Percentiles rank a stretch among this genome's conserved stretches.
Conservation (phyloP, 2,888 invertebrate species). For the Epinotia bilunana region DNA sequence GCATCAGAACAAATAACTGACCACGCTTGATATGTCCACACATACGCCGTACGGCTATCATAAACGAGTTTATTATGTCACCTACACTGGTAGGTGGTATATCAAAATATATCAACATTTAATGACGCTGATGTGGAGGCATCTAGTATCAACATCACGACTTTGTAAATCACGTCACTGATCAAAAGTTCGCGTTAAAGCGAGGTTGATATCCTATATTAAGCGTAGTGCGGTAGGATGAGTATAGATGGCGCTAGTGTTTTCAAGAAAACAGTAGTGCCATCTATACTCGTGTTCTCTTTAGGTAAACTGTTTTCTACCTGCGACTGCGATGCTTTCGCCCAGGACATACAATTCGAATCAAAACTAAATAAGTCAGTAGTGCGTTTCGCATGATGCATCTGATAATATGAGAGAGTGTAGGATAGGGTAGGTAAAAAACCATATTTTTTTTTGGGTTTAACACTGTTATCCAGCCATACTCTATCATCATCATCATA, state of each 20-base stretch:
- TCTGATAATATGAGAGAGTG: too few relatives aligned
- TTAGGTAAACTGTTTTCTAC: not conserved
- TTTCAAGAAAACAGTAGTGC: not conserved
- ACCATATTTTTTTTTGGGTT: too few relatives aligned
- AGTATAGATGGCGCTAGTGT: constrained; percentile 16
- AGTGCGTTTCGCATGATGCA: not conserved
- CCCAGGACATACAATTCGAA: not conserved
- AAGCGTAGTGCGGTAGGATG: not conserved
- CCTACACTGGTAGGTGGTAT: not conserved
- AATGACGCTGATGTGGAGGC: not conserved
- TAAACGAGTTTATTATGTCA: constrained; percentile 12
- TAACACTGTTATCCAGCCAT: too few relatives aligned
- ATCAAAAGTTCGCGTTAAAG: not conserved
- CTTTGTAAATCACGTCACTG: not conserved
- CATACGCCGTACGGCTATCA: not conserved
- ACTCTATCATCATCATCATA: too few relatives aligned
- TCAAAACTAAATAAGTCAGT: not conserved
- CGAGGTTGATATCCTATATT: not conserved
- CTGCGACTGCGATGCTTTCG: not conserved
- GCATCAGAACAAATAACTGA: not conserved
- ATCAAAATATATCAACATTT: not conserved
- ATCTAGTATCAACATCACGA: not conserved
- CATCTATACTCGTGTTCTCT: not conserved
- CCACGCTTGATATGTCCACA: constrained; percentile 1
- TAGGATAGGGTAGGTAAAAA: not conserved